A percentile compares a stretch with the other conserved stretches of the same genome.
These are phyloP conservation scores for Notolepis coatsorum DNA, from an alignment of 2,797 vertebrate species.

Conservation along the genomic window DNA sequence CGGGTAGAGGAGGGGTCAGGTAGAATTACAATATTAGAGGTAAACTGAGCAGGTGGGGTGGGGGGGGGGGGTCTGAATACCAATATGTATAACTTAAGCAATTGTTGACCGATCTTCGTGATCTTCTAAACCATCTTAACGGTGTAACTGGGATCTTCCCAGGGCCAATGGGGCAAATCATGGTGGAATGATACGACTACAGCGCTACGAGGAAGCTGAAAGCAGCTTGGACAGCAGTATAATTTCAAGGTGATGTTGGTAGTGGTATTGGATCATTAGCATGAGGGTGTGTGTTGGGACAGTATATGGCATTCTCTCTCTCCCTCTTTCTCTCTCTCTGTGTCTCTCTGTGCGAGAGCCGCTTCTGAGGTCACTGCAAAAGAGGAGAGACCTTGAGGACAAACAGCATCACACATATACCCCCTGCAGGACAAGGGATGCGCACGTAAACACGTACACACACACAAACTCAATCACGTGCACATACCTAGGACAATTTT, in stretches of 20 bases:
- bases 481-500: constrained; percentile 3
- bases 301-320: constrained; percentile 82
- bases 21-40: constrained; percentile 43
- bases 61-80: constrained; percentile 23
- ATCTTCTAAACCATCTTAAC: constrained; percentile 61
- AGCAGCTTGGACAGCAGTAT: constrained; percentile 63
- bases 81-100: constrained; percentile 33
- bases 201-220: constrained; percentile 61
- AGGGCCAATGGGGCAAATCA: constrained; percentile 35
- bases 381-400: constrained; percentile 81
- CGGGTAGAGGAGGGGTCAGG: constrained; percentile 57
- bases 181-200: constrained; percentile 36
- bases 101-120: constrained; percentile 52
- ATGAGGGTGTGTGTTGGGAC: constrained; percentile 66
- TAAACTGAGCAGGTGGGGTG: constrained; percentile 51
- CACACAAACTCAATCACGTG: constrained; percentile 16
- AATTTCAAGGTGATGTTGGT: constrained; percentile 40
- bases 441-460: constrained; percentile 8
- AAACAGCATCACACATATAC: constrained; percentile 74
- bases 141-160: constrained; percentile 49
- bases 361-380: constrained; percentile 81
- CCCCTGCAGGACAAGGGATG: constrained; percentile 38
- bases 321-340: constrained; percentile 70
- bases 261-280: constrained; percentile 49
- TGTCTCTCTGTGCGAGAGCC: constrained; percentile 72